A percentile compares a stretch with the other conserved stretches of the same genome.
Evolutionary conservation across 2,888 invertebrate genomes (phyloP).

Genomic region (Gymnoscelis rufifasciata): DNA sequence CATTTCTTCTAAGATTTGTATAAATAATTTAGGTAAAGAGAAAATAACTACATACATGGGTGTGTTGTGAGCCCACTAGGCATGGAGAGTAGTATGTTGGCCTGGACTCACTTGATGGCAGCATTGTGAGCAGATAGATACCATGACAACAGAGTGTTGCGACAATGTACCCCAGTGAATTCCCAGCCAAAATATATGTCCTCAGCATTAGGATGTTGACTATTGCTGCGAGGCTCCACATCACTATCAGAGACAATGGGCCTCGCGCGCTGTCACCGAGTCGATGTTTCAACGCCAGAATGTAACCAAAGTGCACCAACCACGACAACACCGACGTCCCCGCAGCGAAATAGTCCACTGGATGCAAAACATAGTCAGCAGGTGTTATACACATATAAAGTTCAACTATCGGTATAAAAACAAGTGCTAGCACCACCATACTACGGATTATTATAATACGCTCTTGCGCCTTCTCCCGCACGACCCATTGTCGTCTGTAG

Average conservation of each 20-base stretch:
- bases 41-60: conserved; percentile 61
- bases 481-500: conserved; percentile 80
- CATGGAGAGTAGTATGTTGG: conserved; percentile 72
- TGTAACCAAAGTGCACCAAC: conserved; percentile 89
- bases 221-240: conserved; percentile 84
- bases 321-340: conserved; percentile 87
- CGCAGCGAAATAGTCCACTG: conserved; percentile 85
- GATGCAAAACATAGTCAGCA: conserved; percentile 68
- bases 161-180: conserved; percentile 80
- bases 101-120: conserved; percentile 79
- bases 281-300: conserved; percentile 82
- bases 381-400: conserved; percentile 81
- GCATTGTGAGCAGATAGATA: conserved; percentile 83
- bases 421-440: conserved; percentile 80
- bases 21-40: not conserved
- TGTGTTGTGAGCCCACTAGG: conserved; percentile 72
- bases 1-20: not conserved
- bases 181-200: conserved; percentile 77
- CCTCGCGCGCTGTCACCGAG: conserved; percentile 85
- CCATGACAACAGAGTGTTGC: conserved; percentile 81
- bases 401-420: conserved; percentile 83
- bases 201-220: conserved; percentile 84
- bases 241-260: conserved; percentile 81
- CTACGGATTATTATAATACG: conserved; percentile 82
- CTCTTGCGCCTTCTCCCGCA: conserved; percentile 81